phyloP scores from a whole-genome alignment of 2,113 vertebrate species.

The Gallinago jamesoni region DNA sequence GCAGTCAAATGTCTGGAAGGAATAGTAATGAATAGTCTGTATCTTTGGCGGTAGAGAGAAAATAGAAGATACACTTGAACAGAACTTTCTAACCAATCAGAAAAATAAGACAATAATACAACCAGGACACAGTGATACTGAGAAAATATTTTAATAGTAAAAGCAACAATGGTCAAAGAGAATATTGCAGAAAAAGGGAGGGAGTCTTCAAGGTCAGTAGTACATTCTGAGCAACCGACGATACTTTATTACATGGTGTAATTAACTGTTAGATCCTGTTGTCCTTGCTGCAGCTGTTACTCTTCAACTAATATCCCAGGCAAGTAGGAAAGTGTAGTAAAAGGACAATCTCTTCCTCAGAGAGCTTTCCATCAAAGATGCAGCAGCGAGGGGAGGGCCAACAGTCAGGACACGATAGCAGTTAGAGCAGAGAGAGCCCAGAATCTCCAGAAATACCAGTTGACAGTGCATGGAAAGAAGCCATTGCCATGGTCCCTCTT shows the following conservation, averaged over 20 bases:
- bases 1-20: background rate
- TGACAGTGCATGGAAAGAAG: background rate
- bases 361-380: background rate
- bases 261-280: background rate
- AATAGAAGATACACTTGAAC: background rate
- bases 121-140: background rate
- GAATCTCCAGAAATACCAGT: background rate
- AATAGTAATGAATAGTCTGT: background rate
- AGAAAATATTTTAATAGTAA: background rate
- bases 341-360: background rate
- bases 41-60: background rate
- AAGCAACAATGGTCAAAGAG: background rate
- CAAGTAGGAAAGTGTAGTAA: background rate
- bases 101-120: background rate
- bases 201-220: background rate
- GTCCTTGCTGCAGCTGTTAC: background rate
- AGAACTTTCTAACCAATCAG: background rate
- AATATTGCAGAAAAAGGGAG: background rate
- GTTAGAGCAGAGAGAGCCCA: background rate
- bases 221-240: background rate
- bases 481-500: background rate
- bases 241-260: background rate
- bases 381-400: background rate
- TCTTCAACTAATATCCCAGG: background rate
- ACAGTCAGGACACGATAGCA: background rate